Conservation (phyloP, 2,797 vertebrate genomes). For the Eulemur rubriventer region DNA sequence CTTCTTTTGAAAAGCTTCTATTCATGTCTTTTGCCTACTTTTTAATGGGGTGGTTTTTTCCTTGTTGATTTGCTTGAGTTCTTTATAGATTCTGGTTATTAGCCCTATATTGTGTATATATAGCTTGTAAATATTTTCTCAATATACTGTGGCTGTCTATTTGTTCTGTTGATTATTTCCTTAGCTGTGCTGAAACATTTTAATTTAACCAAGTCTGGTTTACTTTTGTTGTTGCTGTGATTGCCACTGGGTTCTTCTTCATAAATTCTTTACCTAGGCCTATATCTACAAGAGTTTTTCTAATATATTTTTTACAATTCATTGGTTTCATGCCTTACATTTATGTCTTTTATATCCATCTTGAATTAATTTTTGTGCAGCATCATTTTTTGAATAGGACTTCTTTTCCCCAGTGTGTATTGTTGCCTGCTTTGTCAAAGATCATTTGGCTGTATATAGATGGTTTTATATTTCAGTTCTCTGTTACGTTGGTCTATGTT, state of each 20-base stretch:
- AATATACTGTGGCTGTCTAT: background rate
- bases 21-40: background rate
- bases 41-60: background rate
- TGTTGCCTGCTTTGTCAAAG: background rate
- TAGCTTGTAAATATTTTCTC: background rate
- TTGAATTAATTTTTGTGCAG: background rate
- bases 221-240: background rate
- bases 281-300: background rate
- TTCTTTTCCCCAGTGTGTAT: background rate
- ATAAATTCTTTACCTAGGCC: background rate
- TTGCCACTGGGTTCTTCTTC: background rate
- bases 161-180: background rate
- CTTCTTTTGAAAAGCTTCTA: background rate
- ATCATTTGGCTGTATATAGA: background rate
- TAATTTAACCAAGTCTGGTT: background rate
- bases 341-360: background rate
- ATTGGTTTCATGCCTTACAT: background rate
- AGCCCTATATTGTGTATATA: background rate
- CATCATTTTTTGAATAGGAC: background rate
- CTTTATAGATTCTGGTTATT: background rate
- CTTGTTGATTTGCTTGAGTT: background rate
- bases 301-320: background rate
- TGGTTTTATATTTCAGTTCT: background rate
- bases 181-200: background rate
- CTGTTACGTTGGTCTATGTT: background rate